Evolutionary conservation across 2,888 invertebrate species (phyloP).

Genomic region (Ectropis crepuscularia): DNA sequence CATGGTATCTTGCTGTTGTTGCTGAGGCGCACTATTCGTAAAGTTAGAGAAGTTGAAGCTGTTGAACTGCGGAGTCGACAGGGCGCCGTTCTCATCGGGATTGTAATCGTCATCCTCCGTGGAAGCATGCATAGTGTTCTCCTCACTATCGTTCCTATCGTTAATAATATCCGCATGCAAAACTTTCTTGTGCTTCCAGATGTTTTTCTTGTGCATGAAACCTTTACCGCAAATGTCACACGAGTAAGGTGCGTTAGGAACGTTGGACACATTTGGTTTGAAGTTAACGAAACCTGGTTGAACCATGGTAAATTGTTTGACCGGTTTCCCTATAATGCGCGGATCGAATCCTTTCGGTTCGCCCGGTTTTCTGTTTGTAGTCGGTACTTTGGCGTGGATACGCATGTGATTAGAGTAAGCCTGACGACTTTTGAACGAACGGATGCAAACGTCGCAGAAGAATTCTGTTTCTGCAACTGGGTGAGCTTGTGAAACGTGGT

Average conservation of each 20-base stretch:
- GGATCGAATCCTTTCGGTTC: conserved; percentile 71
- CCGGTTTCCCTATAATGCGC: conserved; percentile 76
- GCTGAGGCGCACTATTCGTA: conserved; percentile 51
- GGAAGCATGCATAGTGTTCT: conserved; percentile 80
- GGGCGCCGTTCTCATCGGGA: conserved; percentile 74
- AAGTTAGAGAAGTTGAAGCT: conserved; percentile 77
- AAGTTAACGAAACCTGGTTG: conserved; percentile 68
- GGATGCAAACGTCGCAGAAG: conserved; percentile 85
- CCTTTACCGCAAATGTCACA: conserved; percentile 88
- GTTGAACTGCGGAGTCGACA: conserved; percentile 80
- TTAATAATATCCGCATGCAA: conserved; percentile 76
- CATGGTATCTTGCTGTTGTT: conserved; percentile 52
- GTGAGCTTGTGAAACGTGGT: conserved; percentile 82
- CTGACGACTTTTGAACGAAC: conserved; percentile 84
- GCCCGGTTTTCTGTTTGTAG: conserved; percentile 75
- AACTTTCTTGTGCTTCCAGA: conserved; percentile 84
- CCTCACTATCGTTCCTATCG: conserved; percentile 78
- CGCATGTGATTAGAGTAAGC: conserved; percentile 84
- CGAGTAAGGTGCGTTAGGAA: conserved; percentile 81
- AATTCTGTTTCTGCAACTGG: conserved; percentile 75
- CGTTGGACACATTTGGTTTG: conserved; percentile 68
- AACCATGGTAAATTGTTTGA: conserved; percentile 67
- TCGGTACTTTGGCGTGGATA: conserved; percentile 81
- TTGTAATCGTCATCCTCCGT: conserved; percentile 80
- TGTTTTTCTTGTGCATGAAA: conserved; percentile 83